Evolutionary conservation across 2,113 vertebrate genomes (phyloP).

Genomic region (Nyctibius bracteatus): DNA sequence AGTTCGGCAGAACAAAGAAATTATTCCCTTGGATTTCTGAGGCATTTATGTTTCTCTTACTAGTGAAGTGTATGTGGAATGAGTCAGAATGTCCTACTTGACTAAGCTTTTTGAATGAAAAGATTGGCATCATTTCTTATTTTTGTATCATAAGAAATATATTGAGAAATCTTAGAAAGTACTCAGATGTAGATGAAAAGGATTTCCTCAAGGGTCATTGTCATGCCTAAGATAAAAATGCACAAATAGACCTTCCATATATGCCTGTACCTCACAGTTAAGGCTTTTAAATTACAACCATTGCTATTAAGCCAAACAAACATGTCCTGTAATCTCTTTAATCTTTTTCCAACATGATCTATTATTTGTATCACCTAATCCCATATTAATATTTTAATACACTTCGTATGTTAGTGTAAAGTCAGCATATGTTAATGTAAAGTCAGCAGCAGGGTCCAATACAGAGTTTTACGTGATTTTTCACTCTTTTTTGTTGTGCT

Average conservation of each 20-base stretch:
- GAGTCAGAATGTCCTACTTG: neutral
- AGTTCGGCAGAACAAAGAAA: neutral
- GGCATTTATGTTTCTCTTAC: neutral
- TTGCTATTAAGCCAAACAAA: neutral
- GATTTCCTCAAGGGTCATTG: neutral
- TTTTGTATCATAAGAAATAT: neutral
- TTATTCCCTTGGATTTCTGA: neutral
- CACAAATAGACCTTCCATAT: neutral
- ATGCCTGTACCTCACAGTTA: neutral
- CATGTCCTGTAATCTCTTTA: neutral
- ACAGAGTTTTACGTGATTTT: neutral
- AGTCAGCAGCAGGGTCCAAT: neutral
- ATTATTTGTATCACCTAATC: slow-evolving; percentile 32
- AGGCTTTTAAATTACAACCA: neutral
- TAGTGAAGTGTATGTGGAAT: neutral
- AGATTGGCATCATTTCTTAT: neutral
- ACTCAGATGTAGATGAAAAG: neutral
- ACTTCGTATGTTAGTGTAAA: slow-evolving; percentile 1
- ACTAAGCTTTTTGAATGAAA: neutral
- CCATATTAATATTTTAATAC: slow-evolving; percentile 62
- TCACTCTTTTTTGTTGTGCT: neutral
- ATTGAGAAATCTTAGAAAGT: neutral
- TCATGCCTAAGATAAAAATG: neutral
- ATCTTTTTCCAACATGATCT: slow-evolving; percentile 25
- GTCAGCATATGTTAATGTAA: slow-evolving; percentile 8